These are phyloP conservation scores for Zeus faber DNA, from an alignment of 2,113 vertebrate genomes.

Conservation along the genomic window DNA sequence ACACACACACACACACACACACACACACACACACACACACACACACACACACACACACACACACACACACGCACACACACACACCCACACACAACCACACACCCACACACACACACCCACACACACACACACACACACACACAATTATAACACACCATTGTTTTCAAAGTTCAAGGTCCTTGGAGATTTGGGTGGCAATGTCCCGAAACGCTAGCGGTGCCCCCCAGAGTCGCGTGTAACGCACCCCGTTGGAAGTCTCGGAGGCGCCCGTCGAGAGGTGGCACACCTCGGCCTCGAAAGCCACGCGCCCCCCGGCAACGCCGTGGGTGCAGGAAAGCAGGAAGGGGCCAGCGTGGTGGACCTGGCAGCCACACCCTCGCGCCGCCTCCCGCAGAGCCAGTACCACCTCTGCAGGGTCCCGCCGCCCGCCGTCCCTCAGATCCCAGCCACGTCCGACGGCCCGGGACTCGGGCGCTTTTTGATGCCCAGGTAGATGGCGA, in stretches of 20 bases:
- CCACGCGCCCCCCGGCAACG: slow-evolving; percentile 77
- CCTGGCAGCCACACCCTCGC: slow-evolving; percentile 79
- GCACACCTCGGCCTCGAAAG: slow-evolving; percentile 87
- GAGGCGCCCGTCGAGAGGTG: slow-evolving; percentile 78
- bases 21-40: slow-evolving; percentile 26
- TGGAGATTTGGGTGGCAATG: slow-evolving; percentile 85
- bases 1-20: slow-evolving; percentile 22
- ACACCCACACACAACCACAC: slow-evolving; percentile 39
- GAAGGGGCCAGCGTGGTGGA: slow-evolving; percentile 84
- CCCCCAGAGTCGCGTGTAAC: slow-evolving; percentile 84
- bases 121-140: slow-evolving; percentile 28
- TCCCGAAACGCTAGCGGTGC: slow-evolving; percentile 84
- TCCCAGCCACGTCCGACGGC: slow-evolving; percentile 80
- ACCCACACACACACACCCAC: slow-evolving; percentile 10
- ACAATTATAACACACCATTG: slow-evolving; percentile 1
- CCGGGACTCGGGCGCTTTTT: slow-evolving; percentile 83
- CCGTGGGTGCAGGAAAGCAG: slow-evolving; percentile 87
- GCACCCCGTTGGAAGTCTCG: slow-evolving; percentile 81
- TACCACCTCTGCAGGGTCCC: slow-evolving; percentile 83
- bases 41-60: slow-evolving; percentile 24
- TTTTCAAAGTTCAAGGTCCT: slow-evolving; percentile 81
- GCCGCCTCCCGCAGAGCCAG: slow-evolving; percentile 83
- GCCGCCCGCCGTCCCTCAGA: slow-evolving; percentile 72
- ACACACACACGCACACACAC: slow-evolving; percentile 10
- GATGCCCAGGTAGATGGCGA: slow-evolving; percentile 96